Conservation (phyloP, 1,140 invertebrate species). For the Gryllus bimaculatus region DNA sequence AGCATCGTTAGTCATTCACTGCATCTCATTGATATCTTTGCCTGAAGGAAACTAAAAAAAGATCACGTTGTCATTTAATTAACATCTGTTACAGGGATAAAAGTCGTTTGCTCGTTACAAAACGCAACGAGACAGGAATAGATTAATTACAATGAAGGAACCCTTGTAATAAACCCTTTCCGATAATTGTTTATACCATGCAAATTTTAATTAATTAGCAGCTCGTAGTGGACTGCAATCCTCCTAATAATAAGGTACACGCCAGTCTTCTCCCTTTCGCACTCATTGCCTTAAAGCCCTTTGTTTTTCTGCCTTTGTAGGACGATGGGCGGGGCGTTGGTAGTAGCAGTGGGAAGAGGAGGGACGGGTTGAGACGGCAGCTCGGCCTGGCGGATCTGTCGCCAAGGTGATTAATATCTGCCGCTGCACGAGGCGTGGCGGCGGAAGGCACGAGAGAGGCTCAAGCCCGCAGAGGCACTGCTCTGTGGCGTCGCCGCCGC, state of each 20-base stretch:
- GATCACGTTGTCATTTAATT: background rate
- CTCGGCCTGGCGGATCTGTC: background rate
- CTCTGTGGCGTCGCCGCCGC: background rate
- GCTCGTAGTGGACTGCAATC: background rate
- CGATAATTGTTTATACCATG: background rate
- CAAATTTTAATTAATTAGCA: background rate
- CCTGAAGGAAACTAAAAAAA: background rate
- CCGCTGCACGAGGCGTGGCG: background rate
- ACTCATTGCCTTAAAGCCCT: background rate
- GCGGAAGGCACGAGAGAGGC: too few species aligned
- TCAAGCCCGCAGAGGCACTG: too few species aligned
- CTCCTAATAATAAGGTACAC: background rate
- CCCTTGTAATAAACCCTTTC: background rate
- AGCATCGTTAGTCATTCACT: too few species aligned
- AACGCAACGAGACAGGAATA: background rate
- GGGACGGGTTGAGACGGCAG: background rate
- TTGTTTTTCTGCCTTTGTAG: background rate
- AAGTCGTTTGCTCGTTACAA: background rate
- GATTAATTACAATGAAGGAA: background rate
- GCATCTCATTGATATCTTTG: too few species aligned
- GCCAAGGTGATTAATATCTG: background rate
- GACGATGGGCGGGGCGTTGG: background rate
- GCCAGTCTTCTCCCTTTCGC: background rate
- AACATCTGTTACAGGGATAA: background rate
- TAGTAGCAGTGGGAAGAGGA: background rate